These are phyloP conservation scores for Macquaria australasica DNA, from an alignment of 2,113 vertebrate species.

Conservation along the genomic window DNA sequence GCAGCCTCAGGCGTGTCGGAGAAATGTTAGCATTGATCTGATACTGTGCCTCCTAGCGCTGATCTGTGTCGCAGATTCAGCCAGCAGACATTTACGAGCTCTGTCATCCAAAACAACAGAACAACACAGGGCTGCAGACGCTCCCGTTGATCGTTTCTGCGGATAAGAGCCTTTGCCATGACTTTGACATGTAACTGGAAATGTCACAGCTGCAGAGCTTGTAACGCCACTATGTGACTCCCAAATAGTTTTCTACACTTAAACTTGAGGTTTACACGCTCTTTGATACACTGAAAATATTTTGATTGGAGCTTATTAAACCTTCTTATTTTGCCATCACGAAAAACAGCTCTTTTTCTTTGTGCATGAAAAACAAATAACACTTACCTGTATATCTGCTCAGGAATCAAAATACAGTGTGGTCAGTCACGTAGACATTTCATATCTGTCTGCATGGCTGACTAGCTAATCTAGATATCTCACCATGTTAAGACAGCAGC, in stretches of 20 bases:
- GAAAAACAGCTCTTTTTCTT: too few species aligned
- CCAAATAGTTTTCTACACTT: background rate
- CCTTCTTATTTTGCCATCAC: background rate
- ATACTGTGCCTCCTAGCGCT: conserved; percentile 15
- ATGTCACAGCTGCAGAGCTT: background rate
- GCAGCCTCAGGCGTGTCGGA: conserved; percentile 43
- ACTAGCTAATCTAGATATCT: too few species aligned
- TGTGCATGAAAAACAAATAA: background rate
- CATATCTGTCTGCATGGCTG: background rate
- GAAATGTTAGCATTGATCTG: conserved; percentile 39
- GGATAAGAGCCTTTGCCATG: background rate
- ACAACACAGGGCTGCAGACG: conserved; percentile 13
- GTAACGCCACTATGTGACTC: background rate
- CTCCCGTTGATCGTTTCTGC: conserved; percentile 13
- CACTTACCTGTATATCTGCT: background rate
- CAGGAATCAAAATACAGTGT: background rate
- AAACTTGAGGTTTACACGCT: background rate
- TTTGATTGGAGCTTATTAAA: background rate
- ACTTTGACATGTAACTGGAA: conserved; percentile 2
- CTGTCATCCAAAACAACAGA: conserved; percentile 9
- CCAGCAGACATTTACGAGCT: conserved; percentile 31
- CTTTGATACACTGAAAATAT: background rate
- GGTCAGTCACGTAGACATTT: background rate
- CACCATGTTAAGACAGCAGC: background rate
- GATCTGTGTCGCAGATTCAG: conserved; percentile 12